phyloP scores from a whole-genome alignment of 2,113 vertebrate species.

The Astur gentilis region DNA sequence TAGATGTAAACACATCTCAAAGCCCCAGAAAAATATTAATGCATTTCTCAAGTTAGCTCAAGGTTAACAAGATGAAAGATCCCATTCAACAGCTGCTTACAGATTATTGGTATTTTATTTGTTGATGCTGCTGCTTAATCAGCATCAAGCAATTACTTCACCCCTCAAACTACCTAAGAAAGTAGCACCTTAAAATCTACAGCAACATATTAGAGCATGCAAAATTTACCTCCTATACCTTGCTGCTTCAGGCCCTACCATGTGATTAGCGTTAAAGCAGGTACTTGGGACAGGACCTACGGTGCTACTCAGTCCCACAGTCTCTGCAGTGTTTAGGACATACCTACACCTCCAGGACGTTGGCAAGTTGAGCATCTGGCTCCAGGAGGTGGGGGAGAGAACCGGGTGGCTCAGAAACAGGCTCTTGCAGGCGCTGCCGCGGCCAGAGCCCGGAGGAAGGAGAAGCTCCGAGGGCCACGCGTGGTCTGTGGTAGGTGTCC shows the following conservation, averaged over 20 bases:
- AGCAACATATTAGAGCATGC: not conserved
- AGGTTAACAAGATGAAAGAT: not conserved
- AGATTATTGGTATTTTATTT: not conserved
- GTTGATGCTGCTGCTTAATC: not conserved
- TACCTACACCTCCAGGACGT: not conserved
- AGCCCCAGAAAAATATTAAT: not conserved
- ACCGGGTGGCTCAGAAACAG: rapidly evolving
- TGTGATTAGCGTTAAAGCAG: not conserved
- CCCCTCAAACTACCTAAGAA: not conserved
- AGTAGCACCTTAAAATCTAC: not conserved
- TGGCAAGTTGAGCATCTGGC: not conserved
- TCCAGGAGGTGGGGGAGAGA: not conserved
- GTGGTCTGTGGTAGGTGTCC: not conserved
- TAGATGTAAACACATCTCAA: not conserved
- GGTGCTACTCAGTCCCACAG: too few relatives aligned
- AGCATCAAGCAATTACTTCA: not conserved
- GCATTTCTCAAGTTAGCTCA: not conserved
- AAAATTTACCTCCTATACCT: not conserved
- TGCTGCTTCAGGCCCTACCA: not conserved
- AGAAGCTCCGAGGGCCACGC: not conserved
- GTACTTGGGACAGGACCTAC: not conserved
- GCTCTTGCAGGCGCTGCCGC: rapidly evolving
- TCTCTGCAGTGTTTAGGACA: not conserved
- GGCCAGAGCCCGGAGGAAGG: not conserved
- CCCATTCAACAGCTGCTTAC: not conserved